phyloP scores from a whole-genome alignment of 2,888 invertebrate species.

The Eledona agricola region DNA sequence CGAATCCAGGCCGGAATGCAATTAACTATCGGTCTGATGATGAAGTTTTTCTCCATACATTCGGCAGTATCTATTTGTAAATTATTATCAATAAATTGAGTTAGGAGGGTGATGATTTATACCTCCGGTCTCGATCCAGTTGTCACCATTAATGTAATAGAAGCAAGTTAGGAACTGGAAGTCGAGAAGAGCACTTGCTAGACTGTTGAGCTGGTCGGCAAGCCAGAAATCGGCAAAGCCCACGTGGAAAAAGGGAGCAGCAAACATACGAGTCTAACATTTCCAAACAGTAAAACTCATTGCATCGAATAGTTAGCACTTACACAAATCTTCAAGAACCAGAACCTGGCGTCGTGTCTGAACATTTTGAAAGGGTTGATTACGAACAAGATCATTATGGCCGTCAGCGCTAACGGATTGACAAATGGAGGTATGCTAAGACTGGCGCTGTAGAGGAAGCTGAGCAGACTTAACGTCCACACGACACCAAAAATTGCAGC shows the following conservation, averaged over 20 bases:
- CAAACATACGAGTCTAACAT: slow-evolving; percentile 67
- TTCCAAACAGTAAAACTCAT: background rate
- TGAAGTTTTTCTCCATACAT: slow-evolving; percentile 64
- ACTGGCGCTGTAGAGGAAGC: slow-evolving; percentile 72
- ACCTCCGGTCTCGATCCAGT: slow-evolving; percentile 66
- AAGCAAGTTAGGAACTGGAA: slow-evolving; percentile 83
- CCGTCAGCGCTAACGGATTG: slow-evolving; percentile 75
- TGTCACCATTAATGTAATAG: slow-evolving; percentile 69
- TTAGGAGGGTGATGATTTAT: slow-evolving; percentile 25
- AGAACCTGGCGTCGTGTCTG: slow-evolving; percentile 78
- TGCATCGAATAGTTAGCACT: slow-evolving; percentile 45
- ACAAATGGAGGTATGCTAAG: slow-evolving; percentile 79
- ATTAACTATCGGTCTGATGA: slow-evolving; percentile 72
- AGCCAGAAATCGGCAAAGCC: slow-evolving; percentile 89
- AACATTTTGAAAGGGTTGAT: slow-evolving; percentile 81
- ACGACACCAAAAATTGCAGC: slow-evolving; percentile 80
- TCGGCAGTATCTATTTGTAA: slow-evolving; percentile 61
- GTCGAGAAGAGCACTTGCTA: slow-evolving; percentile 79
- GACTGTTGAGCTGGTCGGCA: slow-evolving; percentile 83
- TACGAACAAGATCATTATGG: slow-evolving; percentile 74
- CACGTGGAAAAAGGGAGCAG: slow-evolving; percentile 81
- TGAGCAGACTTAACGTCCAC: slow-evolving; percentile 73
- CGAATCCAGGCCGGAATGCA: slow-evolving; percentile 87
- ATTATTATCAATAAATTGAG: background rate
- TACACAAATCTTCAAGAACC: slow-evolving; percentile 74